Conservation (phyloP, 2,113 vertebrate genomes). For the Stomatorhinus ivindoensis region DNA sequence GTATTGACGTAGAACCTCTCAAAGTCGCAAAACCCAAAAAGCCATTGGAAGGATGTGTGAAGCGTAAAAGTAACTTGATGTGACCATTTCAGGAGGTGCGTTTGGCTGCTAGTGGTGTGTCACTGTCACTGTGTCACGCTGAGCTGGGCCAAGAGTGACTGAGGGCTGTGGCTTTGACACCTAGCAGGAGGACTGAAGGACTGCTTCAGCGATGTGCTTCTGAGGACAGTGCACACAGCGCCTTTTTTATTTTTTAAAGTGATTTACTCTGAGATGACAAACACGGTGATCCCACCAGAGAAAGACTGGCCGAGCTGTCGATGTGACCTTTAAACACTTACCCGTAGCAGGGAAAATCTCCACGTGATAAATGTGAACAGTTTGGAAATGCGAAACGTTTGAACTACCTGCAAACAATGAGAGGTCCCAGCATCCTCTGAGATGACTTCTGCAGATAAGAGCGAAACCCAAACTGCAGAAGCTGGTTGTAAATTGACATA, state of each 20-base stretch:
- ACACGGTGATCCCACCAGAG: neutral
- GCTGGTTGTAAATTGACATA: neutral
- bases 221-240: neutral
- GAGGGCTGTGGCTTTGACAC: neutral
- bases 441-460: neutral
- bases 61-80: neutral
- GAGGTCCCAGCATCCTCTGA: neutral
- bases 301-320: neutral
- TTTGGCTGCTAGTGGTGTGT: neutral
- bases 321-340: neutral
- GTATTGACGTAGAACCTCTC: neutral
- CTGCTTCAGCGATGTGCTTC: neutral
- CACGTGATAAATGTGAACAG: neutral
- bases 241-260: neutral
- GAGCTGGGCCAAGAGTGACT: neutral
- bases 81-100: neutral
- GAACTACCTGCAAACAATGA: neutral
- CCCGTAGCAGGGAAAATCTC: neutral
- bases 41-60: neutral
- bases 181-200: neutral
- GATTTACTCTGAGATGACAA: neutral
- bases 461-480: neutral
- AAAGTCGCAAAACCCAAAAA: neutral
- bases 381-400: neutral
- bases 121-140: neutral